Evolutionary conservation across 2,113 vertebrate genomes (phyloP).

Genomic region (Syngnathoides biaculeatus): DNA sequence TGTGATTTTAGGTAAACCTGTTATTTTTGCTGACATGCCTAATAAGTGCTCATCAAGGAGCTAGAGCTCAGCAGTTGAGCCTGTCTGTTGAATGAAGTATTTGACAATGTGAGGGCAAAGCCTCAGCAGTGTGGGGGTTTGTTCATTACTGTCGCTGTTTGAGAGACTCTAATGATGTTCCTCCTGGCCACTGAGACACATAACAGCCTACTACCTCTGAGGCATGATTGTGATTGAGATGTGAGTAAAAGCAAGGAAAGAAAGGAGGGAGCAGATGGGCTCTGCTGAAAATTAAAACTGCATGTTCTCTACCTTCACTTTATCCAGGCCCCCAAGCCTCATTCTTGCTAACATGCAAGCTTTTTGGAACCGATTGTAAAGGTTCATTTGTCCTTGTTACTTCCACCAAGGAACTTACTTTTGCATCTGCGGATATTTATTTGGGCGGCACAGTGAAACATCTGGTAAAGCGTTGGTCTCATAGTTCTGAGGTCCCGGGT

Average conservation of each 20-base stretch:
- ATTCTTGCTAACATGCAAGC: conserved; percentile 47
- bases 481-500: too few species aligned
- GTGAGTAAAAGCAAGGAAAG: conserved; percentile 46
- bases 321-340: conserved; percentile 25
- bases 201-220: conserved; percentile 43
- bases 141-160: conserved; percentile 34
- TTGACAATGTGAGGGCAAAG: conserved; percentile 10
- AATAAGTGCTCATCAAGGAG: conserved; percentile 32
- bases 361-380: conserved; percentile 52
- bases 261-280: conserved; percentile 40
- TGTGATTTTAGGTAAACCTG: conserved; percentile 33
- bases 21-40: conserved; percentile 7
- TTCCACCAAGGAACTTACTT: not conserved
- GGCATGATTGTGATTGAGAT: conserved; percentile 51
- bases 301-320: conserved; percentile 41
- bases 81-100: conserved; percentile 7
- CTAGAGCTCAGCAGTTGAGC: conserved; percentile 3
- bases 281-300: conserved; percentile 53
- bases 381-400: conserved; percentile 19
- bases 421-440: not conserved
- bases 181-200: conserved; percentile 47
- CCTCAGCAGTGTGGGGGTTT: conserved; percentile 5
- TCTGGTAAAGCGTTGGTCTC: too few species aligned
- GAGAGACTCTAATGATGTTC: conserved; percentile 46
- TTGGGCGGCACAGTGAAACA: too few species aligned